These are phyloP conservation scores for Hipposideros armiger DNA, from an alignment of 2,113 vertebrate genomes.

Conservation along the genomic window DNA sequence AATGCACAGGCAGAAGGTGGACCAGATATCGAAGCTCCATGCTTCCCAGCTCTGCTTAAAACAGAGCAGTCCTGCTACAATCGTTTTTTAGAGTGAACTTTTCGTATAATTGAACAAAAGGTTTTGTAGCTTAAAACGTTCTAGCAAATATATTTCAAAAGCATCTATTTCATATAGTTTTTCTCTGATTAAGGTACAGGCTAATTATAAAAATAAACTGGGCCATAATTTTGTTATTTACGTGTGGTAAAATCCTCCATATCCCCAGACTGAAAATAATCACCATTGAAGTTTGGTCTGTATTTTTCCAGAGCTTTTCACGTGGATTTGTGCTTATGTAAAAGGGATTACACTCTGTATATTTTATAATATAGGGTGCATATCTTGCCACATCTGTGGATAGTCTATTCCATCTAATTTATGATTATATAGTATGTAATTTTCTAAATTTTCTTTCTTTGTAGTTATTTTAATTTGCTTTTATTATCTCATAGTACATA, in stretches of 20 bases:
- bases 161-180: not conserved
- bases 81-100: not conserved
- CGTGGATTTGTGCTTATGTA: not conserved
- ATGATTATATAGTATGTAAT: not conserved
- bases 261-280: not conserved
- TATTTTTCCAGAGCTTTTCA: not conserved
- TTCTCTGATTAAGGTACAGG: not conserved
- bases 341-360: not conserved
- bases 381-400: not conserved
- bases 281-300: not conserved
- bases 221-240: not conserved
- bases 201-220: slow-evolving; percentile 3
- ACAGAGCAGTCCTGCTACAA: not conserved
- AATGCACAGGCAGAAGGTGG: not conserved
- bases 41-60: not conserved
- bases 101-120: not conserved
- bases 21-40: not conserved
- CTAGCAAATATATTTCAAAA: not conserved
- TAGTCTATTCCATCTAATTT: not conserved
- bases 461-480: not conserved
- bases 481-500: not conserved
- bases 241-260: not conserved
- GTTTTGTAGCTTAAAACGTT: not conserved
- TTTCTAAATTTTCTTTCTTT: not conserved
- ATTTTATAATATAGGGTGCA: not conserved